Conservation (phyloP, 2,113 vertebrate genomes). For the Actenoides hombroni region DNA sequence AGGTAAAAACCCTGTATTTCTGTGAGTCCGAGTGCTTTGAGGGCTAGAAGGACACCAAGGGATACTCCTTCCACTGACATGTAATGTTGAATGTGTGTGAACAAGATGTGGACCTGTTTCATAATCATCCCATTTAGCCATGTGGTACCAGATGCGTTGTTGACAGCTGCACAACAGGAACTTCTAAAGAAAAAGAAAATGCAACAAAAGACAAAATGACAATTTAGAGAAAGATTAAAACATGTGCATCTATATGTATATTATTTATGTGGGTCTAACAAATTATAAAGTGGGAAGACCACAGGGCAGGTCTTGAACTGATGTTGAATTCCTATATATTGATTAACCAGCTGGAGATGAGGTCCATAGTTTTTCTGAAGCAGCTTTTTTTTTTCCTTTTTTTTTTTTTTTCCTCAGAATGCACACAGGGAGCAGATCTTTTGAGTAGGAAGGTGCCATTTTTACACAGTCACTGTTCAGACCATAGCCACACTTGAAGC, state of each 20-base stretch:
- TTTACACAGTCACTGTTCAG: slow-evolving; percentile 63
- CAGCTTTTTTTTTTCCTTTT: neutral
- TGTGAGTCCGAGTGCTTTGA: neutral
- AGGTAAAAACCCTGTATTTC: neutral
- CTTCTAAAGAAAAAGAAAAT: neutral
- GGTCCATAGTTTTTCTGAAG: slow-evolving; percentile 1
- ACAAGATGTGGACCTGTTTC: neutral
- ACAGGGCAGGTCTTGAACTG: neutral
- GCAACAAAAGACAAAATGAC: neutral
- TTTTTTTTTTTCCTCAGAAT: neutral
- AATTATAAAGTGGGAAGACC: neutral
- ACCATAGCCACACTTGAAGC: slow-evolving; percentile 59
- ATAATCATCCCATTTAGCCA: neutral
- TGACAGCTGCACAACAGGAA: neutral
- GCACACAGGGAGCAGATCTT: slow-evolving; percentile 51
- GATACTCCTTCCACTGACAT: neutral
- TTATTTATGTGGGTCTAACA: neutral
- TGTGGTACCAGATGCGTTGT: accelerated
- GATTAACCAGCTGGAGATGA: neutral
- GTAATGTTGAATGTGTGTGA: neutral
- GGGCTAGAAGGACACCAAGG: neutral
- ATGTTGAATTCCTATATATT: neutral
- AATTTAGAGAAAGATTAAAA: neutral
- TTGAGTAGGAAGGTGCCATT: slow-evolving; percentile 66
- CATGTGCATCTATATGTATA: neutral